Evolutionary conservation across 2,888 invertebrate genomes (phyloP), one percentile per base, ranked within the genome.

Genomic region (Tethea ocularis): DNA sequence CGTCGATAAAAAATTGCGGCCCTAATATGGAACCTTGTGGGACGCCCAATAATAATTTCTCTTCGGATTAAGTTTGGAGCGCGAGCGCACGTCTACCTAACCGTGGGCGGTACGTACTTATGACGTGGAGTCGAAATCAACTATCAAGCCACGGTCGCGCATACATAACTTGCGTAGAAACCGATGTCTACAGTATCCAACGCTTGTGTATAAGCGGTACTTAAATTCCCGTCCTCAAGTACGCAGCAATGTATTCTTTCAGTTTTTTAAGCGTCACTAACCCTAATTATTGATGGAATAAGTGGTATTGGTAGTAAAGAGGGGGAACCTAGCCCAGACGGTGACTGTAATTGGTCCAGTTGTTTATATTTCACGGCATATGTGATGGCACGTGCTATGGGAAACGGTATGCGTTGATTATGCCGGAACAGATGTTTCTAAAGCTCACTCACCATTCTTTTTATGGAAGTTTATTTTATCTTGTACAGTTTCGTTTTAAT

Each of bases 41-140:
- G 62, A 83, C 78, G 72, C 84, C 76, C 67, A 63, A 68, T 57
- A 59, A 70, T 54, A 74, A 72, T 82, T 85, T 86, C 84, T 83
- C 82, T 81, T 78, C 72, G 71, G 69, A 67, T 69, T 67, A 69
- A 73, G 68, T 66, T 73, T 66, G 61, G 67, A 78, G 76, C 86
- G 82, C 83, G 61, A 68, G 83, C 89, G 88, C 92, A 89, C 91
- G 91, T 87, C 91, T 80, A 78, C 71, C 78, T 77, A 69, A 60
- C 78, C 86, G 91, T 91, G 84, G 91, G 91, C 89, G 91, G 83
- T 80, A 75, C 77, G 83, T 89, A 87, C 78, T 81, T 89, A 83
- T 91, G 91, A 92, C 91, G 91, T 86, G 90, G 83, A 83, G 78
- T 81, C 74, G 77, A 84, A 88, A 87, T 83, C 84, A 80, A 86